These are phyloP conservation scores for Mixornis gularis DNA, from an alignment of 2,113 vertebrate genomes.

Conservation along the genomic window DNA sequence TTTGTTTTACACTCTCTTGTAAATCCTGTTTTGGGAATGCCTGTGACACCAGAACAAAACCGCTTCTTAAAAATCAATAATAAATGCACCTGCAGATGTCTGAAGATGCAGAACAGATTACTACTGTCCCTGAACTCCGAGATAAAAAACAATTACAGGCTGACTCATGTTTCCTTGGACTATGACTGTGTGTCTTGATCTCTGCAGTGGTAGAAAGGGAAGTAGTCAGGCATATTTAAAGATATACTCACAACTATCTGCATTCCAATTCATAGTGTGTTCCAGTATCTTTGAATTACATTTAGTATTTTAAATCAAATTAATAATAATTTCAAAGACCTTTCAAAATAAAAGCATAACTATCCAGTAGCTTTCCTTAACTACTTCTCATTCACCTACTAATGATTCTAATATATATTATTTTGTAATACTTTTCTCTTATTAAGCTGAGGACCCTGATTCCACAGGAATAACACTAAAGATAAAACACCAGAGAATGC, in stretches of 20 bases:
- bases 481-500: neutral
- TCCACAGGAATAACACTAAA: neutral
- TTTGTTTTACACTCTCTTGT: neutral
- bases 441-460: neutral
- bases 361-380: neutral
- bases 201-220: neutral
- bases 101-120: neutral
- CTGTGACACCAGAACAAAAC: neutral
- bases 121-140: neutral
- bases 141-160: neutral
- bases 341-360: neutral
- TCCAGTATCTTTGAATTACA: neutral
- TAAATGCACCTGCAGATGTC: neutral
- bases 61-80: neutral
- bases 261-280: neutral
- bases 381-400: neutral
- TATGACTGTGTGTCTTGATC: neutral
- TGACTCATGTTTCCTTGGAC: neutral
- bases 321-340: neutral
- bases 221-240: neutral
- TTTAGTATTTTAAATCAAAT: neutral
- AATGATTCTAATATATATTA: neutral
- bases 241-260: neutral
- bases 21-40: neutral
- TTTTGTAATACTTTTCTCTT: neutral